Evolutionary conservation across 1,140 invertebrate species (phyloP).

Genomic region (Apis cerana): DNA sequence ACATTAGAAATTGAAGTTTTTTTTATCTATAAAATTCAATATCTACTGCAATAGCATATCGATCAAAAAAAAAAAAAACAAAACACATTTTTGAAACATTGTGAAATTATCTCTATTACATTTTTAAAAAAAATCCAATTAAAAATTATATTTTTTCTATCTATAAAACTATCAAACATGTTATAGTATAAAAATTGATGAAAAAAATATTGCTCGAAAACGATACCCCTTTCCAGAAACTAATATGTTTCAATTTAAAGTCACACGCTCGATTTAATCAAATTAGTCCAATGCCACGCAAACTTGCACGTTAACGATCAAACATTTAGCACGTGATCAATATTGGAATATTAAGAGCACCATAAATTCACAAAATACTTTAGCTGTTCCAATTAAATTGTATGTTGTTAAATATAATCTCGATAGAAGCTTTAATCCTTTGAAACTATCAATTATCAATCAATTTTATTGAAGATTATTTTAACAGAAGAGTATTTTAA

Average conservation of each 20-base stretch:
- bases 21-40: too few relatives aligned
- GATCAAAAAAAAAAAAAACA: too few relatives aligned
- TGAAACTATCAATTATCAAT: too few relatives aligned
- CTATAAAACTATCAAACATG: too few relatives aligned
- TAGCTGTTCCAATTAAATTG: not conserved
- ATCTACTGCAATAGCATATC: too few relatives aligned
- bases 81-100: too few relatives aligned
- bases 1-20: too few relatives aligned
- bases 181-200: too few relatives aligned
- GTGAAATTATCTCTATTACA: too few relatives aligned
- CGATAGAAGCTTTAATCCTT: conserved; percentile 6
- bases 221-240: not conserved
- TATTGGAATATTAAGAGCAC: conserved; percentile 31
- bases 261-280: conserved; percentile 22
- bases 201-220: not conserved
- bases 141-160: too few relatives aligned
- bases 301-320: conserved; percentile 27
- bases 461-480: not conserved
- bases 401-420: conserved; percentile 13
- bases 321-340: conserved; percentile 25
- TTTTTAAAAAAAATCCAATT: too few relatives aligned
- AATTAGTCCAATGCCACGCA: not conserved
- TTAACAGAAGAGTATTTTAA: too few relatives aligned
- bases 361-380: conserved; percentile 32
- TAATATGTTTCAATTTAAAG: conserved; percentile 4